Evolutionary conservation across 2,888 invertebrate species (phyloP).

Genomic region (Trissonchulus sp.): DNA sequence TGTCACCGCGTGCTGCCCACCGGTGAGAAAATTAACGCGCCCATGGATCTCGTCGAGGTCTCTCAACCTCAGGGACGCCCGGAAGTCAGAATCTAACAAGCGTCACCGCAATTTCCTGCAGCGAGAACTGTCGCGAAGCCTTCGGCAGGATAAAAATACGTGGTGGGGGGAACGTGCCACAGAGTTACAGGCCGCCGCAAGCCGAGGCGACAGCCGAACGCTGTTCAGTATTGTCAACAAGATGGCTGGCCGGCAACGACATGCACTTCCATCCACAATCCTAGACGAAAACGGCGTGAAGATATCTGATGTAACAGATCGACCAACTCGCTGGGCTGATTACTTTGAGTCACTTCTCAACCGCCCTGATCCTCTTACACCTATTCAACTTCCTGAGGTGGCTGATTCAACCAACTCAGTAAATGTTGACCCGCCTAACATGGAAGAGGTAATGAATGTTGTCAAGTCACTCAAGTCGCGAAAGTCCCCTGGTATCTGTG

Average conservation of each 20-base stretch:
- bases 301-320: no score
- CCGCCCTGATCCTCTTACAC: no score
- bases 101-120: not conserved
- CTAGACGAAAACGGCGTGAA: not conserved
- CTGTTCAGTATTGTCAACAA: no score
- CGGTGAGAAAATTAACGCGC: not conserved
- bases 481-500: no score
- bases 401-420: no score
- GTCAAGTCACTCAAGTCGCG: no score
- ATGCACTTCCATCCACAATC: not conserved
- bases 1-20: slow-evolving; percentile 2
- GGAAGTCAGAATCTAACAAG: slow-evolving; percentile 2
- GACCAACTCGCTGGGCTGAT: not conserved
- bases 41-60: not conserved
- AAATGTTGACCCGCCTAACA: no score
- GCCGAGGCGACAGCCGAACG: slow-evolving; percentile 1
- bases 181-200: slow-evolving; percentile 7
- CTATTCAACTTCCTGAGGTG: no score
- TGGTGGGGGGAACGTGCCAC: slow-evolving; percentile 6
- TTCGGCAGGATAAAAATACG: no score
- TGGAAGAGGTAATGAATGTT: no score
- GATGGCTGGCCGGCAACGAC: no score
- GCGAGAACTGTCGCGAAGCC: not conserved
- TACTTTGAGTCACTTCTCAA: slow-evolving; percentile 10
- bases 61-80: not conserved